Conservation (phyloP, 2,797 vertebrate species). For the Rallus crepitans region DNA sequence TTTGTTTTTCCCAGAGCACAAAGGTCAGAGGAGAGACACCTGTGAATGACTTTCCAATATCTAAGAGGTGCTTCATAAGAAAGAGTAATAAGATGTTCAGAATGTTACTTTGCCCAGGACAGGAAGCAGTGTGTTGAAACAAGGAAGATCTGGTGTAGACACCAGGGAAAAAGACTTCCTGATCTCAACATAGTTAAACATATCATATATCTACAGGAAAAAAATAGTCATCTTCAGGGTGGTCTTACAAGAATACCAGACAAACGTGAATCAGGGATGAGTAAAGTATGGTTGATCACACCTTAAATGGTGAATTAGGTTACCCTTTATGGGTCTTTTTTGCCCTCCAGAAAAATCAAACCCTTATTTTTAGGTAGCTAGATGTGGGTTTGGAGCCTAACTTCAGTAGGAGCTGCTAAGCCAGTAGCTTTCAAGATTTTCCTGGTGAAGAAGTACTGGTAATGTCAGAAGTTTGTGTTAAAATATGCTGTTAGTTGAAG, state of each 20-base stretch:
- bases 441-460: not conserved
- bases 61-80: not conserved
- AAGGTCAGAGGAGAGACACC: not conserved
- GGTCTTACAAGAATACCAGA: not conserved
- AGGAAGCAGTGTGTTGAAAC: not conserved
- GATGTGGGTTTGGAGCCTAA: not conserved
- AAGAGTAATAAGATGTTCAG: not conserved
- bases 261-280: not conserved
- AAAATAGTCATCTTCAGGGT: not conserved
- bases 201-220: not conserved
- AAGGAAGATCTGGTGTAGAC: not conserved
- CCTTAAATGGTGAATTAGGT: not conserved
- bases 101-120: not conserved
- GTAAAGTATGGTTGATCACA: not conserved
- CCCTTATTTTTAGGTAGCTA: not conserved
- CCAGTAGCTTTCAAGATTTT: not conserved
- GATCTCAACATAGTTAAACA: not conserved
- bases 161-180: not conserved
- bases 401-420: not conserved
- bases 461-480: not conserved
- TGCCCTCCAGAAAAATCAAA: not conserved
- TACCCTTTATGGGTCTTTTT: rapidly evolving
- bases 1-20: not conserved
- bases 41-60: not conserved
- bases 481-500: not conserved